Evolutionary conservation across 2,888 invertebrate genomes (phyloP), one percentile per base, ranked within the genome.

Genomic region (Ligdia adustata): DNA sequence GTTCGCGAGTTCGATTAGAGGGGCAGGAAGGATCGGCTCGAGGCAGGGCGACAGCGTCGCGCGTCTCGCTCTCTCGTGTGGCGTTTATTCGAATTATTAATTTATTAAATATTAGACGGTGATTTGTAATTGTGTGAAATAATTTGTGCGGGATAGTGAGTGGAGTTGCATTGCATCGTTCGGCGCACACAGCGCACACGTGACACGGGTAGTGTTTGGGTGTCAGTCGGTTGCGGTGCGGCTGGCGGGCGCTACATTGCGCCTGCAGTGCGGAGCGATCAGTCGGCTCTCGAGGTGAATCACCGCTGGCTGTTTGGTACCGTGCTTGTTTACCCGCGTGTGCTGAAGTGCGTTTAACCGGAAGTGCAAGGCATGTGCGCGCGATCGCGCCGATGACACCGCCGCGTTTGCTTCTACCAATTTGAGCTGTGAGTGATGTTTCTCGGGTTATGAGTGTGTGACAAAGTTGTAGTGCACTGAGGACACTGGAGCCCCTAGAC

Each of bases 401-500:
- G 82, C 80, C 79, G 79, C 79, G 72, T 72, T 62, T 64, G 74
- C 76, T 77, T 81, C 73, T 78, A 77, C 82, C 77, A 82, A 73
- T 75, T 70, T 80, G 66, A 79, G 72, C 81, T 78, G 88, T 85
- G 81, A 78, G 87, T 86, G 78, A 70, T 88, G 85, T 72, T 75
- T 69, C 66, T 85, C 74, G 80, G 87, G 85, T 87, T 89, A 91
- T 91, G 91, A 88, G 87, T 89, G 87, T 86, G 87, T 90, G 85
- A 89, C 81, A 80, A 85, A 87, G 85, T 87, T 84, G 71, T 85
- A 81, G 82, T 83, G 87, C 66, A 75, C 72, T 81, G 83, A 88
- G 85, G 91, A 91, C 91, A 88, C 91, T 92, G 92, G 92, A 92
- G 92, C 91, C 92, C 89, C 90, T 90, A 91, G 91, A 90, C 91